A percentile compares a stretch with the other conserved stretches of the same genome.
Evolutionary conservation across 2,113 vertebrate species (phyloP).

Genomic region (Brevimyrus niger): DNA sequence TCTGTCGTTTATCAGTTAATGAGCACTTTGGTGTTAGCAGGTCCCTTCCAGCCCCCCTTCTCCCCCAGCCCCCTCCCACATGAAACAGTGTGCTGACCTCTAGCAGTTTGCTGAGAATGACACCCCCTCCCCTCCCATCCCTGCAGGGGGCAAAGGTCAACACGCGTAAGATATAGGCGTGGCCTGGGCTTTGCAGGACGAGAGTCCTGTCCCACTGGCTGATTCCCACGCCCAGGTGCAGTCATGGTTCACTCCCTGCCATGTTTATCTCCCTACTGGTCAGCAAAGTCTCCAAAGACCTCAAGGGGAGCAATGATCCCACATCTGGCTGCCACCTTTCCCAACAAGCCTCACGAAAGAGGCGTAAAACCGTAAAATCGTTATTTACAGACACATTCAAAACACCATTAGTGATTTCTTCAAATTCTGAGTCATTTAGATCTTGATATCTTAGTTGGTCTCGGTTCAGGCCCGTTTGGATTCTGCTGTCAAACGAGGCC

Average conservation of each 20-base stretch:
- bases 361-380: background rate
- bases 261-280: background rate
- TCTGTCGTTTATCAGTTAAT: constrained; percentile 55
- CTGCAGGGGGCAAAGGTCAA: constrained; percentile 29
- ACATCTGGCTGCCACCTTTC: background rate
- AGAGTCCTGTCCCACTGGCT: background rate
- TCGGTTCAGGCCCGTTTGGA: background rate
- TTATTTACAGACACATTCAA: background rate
- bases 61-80: too few relatives aligned
- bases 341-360: background rate
- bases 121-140: background rate
- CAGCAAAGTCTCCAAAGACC: background rate
- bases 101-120: constrained; percentile 24
- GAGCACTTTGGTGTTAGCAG: constrained; percentile 45
- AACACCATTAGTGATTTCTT: background rate
- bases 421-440: background rate
- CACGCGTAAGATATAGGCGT: constrained; percentile 20
- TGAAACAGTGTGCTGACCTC: constrained; percentile 38
- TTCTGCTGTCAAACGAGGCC: background rate
- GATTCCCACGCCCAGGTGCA: background rate
- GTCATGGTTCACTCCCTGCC: background rate
- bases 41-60: constrained; percentile 37
- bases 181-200: background rate
- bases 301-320: background rate
- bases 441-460: background rate